Evolutionary conservation across 1,140 invertebrate species (phyloP), one percentile per base, ranked within the genome.

Genomic region (Melitaea cinxia): DNA sequence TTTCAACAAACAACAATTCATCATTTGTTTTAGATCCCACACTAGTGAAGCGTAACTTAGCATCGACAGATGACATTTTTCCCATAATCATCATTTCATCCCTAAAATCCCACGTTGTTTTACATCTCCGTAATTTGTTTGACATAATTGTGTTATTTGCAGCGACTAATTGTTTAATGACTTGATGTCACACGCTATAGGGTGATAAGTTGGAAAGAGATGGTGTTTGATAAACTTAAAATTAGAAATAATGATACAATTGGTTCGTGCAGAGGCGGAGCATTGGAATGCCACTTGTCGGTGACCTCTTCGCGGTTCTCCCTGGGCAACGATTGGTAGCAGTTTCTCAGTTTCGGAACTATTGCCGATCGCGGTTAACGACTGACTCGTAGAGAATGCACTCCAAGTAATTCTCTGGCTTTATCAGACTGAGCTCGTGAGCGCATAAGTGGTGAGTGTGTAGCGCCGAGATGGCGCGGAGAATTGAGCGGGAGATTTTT

Each of bases 141-240:
- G 52, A 61, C 39, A 23, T 88, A 87, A 89, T 87, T 87, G 82
- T 85, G 88, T 86, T 80, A 83, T 80, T 73, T 77, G 62, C 63
- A 68, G 53, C 70, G 47, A 56, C 57, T 82, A 83, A 82, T 82
- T 80, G 76, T 73, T 66, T 53, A 57, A 71, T 47, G 21, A 77
- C 61, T 69, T 33, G 52, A 72, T 77, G 75, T 73, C 75, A 75
- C 45, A 68, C 60, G 54, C 55, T 30, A 39, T 45, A 39, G 15
- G 15, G 39, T 21, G 68, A 77, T 19, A 4, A 4, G 5, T 17
- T 39, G 14, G 9, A 33, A 15, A 37, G 1, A n/a, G 14, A 35
- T n/a, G 12, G 1, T 4, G 5, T n/a, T 12, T n/a, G 35, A 15
- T 15, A 37, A 1, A n/a, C 35, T 14, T 4, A 37, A 37, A 37